Conservation (phyloP, 1,140 invertebrate species). For the Tyrophagus putrescentiae region DNA sequence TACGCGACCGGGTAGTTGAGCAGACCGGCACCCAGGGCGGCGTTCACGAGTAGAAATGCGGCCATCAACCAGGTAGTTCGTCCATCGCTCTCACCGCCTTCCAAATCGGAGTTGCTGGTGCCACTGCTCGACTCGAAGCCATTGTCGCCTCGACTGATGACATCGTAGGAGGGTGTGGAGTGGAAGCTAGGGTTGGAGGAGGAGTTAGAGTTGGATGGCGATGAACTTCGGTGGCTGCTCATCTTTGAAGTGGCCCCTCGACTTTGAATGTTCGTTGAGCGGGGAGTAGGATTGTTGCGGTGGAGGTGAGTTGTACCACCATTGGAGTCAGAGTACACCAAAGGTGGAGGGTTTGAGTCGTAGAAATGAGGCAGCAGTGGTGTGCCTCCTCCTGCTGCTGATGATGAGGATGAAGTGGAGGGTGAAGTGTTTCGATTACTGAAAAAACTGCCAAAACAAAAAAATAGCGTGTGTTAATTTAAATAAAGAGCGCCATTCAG, state of each 20-base stretch:
- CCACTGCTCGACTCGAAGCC: background rate
- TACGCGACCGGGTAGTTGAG: constrained; percentile 54
- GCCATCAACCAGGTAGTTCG: constrained; percentile 43
- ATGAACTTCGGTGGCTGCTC: background rate
- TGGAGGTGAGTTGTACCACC: background rate
- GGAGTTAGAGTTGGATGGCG: background rate
- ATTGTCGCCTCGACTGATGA: background rate
- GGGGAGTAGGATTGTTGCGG: background rate
- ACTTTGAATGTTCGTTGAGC: background rate
- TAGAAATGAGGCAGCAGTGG: constrained; percentile 3
- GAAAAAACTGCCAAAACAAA: too few relatives aligned
- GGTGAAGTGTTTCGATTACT: too few relatives aligned
- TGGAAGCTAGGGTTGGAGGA: background rate
- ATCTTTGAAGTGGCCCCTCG: background rate
- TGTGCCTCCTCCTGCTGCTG: too few relatives aligned
- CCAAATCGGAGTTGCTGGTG: too few relatives aligned
- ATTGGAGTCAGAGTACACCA: background rate
- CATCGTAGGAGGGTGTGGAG: constrained; percentile 8
- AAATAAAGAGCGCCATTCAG: too few relatives aligned
- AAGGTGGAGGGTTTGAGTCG: background rate
- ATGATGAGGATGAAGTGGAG: too few relatives aligned
- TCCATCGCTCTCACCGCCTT: constrained; percentile 9
- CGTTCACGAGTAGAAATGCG: constrained; percentile 53
- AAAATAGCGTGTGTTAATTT: too few relatives aligned
- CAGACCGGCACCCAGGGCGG: constrained; percentile 51